Conservation (phyloP, 2,113 vertebrate genomes). For the Dromas ardeola region DNA sequence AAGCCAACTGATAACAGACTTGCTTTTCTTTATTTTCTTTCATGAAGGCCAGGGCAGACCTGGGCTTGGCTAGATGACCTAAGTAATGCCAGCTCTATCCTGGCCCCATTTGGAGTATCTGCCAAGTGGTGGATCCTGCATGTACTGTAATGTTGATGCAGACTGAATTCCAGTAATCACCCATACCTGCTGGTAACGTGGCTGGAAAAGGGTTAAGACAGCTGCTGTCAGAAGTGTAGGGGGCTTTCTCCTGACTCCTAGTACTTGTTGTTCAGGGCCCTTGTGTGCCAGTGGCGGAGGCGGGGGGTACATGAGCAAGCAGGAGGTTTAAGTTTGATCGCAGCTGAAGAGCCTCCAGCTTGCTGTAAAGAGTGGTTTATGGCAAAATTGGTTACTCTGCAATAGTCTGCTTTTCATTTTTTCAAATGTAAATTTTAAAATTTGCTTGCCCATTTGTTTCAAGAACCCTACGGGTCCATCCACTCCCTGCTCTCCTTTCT, state of each 20-base stretch:
- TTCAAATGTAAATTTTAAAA: background rate
- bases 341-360: background rate
- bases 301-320: background rate
- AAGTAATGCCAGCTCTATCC: background rate
- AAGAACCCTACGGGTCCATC: background rate
- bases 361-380: background rate
- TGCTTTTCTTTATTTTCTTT: background rate
- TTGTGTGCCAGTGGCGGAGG: accelerated
- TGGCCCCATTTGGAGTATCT: background rate
- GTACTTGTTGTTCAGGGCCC: background rate
- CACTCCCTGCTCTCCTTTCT: background rate
- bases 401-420: background rate
- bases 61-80: background rate
- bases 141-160: background rate
- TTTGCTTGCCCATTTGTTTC: background rate
- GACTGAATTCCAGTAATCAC: background rate
- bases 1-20: background rate
- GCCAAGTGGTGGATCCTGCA: background rate
- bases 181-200: background rate
- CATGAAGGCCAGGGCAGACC: background rate
- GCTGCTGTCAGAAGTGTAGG: background rate
- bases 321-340: background rate
- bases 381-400: background rate
- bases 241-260: background rate
- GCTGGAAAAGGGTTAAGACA: background rate